Evolutionary conservation across 2,797 vertebrate species (phyloP).

Genomic region (Bradypodion ventrale): DNA sequence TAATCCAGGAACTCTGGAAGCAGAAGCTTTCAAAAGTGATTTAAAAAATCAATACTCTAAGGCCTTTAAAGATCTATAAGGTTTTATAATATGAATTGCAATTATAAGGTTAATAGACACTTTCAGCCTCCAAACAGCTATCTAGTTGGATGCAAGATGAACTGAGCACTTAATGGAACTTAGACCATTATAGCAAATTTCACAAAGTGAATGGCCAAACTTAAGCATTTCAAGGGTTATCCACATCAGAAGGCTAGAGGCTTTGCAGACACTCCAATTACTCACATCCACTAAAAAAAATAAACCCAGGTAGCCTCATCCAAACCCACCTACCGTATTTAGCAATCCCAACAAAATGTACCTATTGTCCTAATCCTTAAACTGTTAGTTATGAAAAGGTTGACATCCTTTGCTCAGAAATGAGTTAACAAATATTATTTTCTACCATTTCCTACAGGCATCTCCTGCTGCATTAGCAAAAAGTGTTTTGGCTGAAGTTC

Average conservation of each 20-base stretch:
- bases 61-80: not conserved
- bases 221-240: not conserved
- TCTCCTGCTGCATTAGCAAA: constrained; percentile 97
- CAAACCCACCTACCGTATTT: constrained; percentile 13
- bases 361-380: not conserved
- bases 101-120: not conserved
- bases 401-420: constrained; percentile 11
- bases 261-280: constrained; percentile 10
- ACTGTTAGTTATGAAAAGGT: constrained; percentile 1
- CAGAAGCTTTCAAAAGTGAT: not conserved
- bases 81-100: not conserved
- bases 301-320: constrained; percentile 22
- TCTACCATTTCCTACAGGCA: constrained; percentile 81
- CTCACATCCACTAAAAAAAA: not conserved
- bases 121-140: not conserved
- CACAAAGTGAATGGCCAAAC: not conserved
- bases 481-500: constrained; percentile 98
- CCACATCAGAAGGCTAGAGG: constrained; percentile 3
- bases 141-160: not conserved
- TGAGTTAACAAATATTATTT: constrained; percentile 63
- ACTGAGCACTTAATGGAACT: not conserved
- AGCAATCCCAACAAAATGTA: not conserved
- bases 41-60: constrained; percentile 1
- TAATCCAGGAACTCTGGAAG: not conserved
- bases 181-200: not conserved